Percentiles rank a stretch among this genome's conserved stretches.
phyloP scores from a whole-genome alignment of 2,113 vertebrate species.

The Porphyrio hochstetteri region DNA sequence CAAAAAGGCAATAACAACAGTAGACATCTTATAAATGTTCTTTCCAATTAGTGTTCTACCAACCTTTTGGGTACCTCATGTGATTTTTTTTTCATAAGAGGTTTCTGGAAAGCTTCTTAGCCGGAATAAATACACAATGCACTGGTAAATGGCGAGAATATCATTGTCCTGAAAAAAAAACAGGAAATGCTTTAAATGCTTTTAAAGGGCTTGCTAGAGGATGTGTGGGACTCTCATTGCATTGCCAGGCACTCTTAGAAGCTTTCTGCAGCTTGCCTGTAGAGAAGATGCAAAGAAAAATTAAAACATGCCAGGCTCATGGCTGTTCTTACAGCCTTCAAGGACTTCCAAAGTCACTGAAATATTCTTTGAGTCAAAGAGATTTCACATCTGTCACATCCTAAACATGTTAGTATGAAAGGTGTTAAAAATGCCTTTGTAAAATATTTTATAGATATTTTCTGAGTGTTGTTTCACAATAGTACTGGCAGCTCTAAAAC shows the following conservation, averaged over 20 bases:
- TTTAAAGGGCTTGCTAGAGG: neutral
- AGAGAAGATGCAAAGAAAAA: neutral
- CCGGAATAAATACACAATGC: neutral
- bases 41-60: neutral
- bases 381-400: slow-evolving; percentile 30
- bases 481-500: neutral
- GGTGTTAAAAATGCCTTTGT: slow-evolving; percentile 19
- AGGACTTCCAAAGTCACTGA: neutral
- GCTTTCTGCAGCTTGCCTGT: neutral
- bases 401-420: slow-evolving; percentile 36
- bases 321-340: neutral
- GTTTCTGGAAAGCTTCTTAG: neutral
- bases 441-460: slow-evolving; percentile 15
- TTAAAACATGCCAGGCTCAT: neutral
- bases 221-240: neutral
- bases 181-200: neutral
- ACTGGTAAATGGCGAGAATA: neutral
- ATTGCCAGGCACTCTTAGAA: neutral
- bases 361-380: slow-evolving; percentile 32
- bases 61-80: fast-evolving
- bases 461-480: neutral
- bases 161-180: neutral
- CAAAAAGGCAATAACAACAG: neutral
- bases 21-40: neutral
- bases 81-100: neutral